Evolutionary conservation across 2,888 invertebrate genomes (phyloP).

Genomic region (Baronia brevicornis): DNA sequence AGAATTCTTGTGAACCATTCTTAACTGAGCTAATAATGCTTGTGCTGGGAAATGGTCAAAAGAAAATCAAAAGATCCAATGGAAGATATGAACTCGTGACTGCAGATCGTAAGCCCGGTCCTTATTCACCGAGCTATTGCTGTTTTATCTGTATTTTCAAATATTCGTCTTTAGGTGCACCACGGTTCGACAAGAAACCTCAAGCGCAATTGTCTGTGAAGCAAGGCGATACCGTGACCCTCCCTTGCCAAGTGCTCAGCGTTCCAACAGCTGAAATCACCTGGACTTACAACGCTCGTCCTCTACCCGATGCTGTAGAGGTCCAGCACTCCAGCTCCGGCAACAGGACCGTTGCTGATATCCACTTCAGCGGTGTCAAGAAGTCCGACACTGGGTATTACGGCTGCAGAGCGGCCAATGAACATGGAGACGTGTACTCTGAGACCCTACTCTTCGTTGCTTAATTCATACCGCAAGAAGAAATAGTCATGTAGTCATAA

Average conservation of each 20-base stretch:
- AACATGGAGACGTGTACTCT: constrained; percentile 37
- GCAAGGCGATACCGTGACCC: constrained; percentile 25
- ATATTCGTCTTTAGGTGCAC: constrained; percentile 1
- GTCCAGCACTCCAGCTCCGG: constrained; percentile 15
- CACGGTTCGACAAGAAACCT: constrained; percentile 10
- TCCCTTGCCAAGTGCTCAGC: constrained; percentile 42
- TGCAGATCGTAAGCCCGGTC: neutral
- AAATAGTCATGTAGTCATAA: too few relatives aligned
- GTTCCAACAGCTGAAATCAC: constrained; percentile 32
- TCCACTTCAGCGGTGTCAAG: constrained; percentile 39
- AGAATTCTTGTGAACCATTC: too few relatives aligned
- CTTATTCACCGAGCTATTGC: too few relatives aligned
- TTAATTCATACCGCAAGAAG: too few relatives aligned
- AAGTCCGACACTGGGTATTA: constrained; percentile 48
- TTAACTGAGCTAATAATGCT: too few relatives aligned
- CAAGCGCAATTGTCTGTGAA: constrained; percentile 6
- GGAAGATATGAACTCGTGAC: too few relatives aligned
- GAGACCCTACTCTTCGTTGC: constrained; percentile 30
- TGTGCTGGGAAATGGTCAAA: too few relatives aligned
- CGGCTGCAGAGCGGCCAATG: constrained; percentile 44
- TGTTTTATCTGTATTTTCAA: neutral
- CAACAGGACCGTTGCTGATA: constrained; percentile 26
- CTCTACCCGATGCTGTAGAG: constrained; percentile 24
- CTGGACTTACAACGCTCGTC: constrained; percentile 44
- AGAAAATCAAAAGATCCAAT: too few relatives aligned